Percentiles rank a stretch among this genome's conserved stretches.
These are phyloP conservation scores for Scomber scombrus DNA, from an alignment of 2,113 vertebrate species.

Conservation along the genomic window DNA sequence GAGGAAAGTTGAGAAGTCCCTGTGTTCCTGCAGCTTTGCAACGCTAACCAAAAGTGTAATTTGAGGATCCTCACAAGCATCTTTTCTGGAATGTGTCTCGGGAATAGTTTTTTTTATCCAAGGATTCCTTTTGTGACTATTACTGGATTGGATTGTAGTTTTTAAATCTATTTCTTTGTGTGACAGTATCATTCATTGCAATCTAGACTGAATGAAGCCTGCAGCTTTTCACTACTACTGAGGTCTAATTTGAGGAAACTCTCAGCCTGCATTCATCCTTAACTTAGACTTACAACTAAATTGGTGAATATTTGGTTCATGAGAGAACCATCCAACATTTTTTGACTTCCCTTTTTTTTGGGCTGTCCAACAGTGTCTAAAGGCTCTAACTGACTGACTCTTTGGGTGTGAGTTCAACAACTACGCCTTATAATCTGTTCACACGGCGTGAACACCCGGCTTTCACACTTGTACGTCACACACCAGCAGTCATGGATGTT, in stretches of 20 bases:
- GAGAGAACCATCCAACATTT: not conserved
- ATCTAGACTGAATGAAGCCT: not conserved
- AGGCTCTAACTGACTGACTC: not conserved
- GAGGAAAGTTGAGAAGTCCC: not conserved
- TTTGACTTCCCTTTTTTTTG: not conserved
- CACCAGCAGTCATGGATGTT: constrained; percentile 49
- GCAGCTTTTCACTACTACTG: not conserved
- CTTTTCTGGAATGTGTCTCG: not conserved
- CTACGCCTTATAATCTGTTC: not conserved
- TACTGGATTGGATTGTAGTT: not conserved
- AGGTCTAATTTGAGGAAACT: constrained; percentile 1
- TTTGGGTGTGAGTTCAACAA: not conserved
- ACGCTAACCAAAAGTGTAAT: not conserved
- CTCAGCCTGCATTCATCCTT: not conserved
- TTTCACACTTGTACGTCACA: not conserved
- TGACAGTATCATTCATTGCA: not conserved
- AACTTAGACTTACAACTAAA: not conserved
- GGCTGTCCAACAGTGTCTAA: not conserved
- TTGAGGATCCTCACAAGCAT: not conserved
- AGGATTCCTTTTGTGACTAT: not conserved
- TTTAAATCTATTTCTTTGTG: constrained; percentile 1
- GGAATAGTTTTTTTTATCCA: not conserved
- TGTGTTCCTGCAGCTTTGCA: not conserved
- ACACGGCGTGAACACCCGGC: not conserved
- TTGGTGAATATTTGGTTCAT: not conserved